Evolutionary conservation across 2,797 vertebrate species (phyloP), one percentile per base, ranked within the genome.

Genomic region (Schizopygopsis pylzovi): DNA sequence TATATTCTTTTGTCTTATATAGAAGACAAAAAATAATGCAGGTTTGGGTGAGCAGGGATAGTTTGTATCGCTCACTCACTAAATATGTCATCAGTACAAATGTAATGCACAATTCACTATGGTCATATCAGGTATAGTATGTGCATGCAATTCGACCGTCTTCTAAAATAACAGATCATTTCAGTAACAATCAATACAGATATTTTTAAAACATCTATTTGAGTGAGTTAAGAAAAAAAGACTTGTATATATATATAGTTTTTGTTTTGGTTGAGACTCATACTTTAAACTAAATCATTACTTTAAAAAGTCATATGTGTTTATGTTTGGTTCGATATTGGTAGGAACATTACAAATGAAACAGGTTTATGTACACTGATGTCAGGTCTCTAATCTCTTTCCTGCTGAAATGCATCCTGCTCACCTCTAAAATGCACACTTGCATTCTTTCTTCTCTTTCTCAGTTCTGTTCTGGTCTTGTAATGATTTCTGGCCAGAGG

Each of bases 131-230:
- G 22, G 76, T 78, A 16, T 52, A 33, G 1, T n/a, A 18, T 43
- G 22, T 43, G 22, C 37, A 78, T 78, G 54, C 37, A 78, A 59
- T 78, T 61, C 4, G 13, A 61, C 37, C 13, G 25, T 25, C 13
- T n/a, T 39, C 22, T 59, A 25, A 79, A 79, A 61, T 18, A 43
- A 43, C 13, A 4, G 13, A 59, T 16, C 7, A 13, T 61, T 61
- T 79, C 37, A 79, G 8, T 25, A 61, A 25, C 22, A 79, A 61
- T 79, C 76, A 15, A 61, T 79, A 25, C 2, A 79, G 39, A 61
- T 79, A 78, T 61, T 78, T 61, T 79, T 43, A 28, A 78, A 56
- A n/a, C 37, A 15, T 25, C 52, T 37, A n/a, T 41, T 56, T 56
- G 33, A 13, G 28, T 72, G 70, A 75, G 25, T 49, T 52, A 33